phyloP scores from a whole-genome alignment of 1,140 invertebrate species.

The Conopomorpha cramerella region DNA sequence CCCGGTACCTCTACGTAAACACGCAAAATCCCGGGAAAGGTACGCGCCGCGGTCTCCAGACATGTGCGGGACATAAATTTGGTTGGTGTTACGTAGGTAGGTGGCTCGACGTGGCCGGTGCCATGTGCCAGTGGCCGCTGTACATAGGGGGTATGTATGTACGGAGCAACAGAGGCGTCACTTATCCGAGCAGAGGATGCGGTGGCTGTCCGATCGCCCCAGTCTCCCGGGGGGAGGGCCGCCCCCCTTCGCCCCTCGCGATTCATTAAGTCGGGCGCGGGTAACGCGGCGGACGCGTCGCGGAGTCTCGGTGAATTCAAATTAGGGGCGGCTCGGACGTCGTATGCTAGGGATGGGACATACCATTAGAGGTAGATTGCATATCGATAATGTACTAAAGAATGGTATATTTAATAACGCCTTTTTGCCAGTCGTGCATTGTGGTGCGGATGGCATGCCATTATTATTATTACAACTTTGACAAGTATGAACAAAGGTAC shows the following conservation, averaged over 20 bases:
- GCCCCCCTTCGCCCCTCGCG: conserved; percentile 32
- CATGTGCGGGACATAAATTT: conserved; percentile 60
- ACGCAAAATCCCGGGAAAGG: conserved; percentile 57
- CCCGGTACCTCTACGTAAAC: conserved; percentile 51
- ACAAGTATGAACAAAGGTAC: too few relatives aligned
- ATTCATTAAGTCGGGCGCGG: conserved; percentile 60
- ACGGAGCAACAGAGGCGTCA: conserved; percentile 53
- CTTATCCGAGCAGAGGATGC: conserved; percentile 58
- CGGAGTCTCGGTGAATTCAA: conserved; percentile 56
- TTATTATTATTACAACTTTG: too few relatives aligned
- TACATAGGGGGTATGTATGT: conserved; percentile 50
- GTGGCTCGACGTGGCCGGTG: conserved; percentile 18
- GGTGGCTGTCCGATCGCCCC: conserved; percentile 47
- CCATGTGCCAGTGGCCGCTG: conserved; percentile 34
- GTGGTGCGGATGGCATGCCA: too few relatives aligned
- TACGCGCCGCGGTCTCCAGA: conserved; percentile 55
- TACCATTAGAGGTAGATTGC: too few relatives aligned
- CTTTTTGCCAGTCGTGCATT: too few relatives aligned
- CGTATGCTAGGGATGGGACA: conserved; percentile 30
- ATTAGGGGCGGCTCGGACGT: conserved; percentile 57
- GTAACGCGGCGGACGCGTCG: conserved; percentile 53
- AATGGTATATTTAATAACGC: neutral
- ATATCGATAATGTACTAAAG: neutral
- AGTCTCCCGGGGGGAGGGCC: conserved; percentile 10
- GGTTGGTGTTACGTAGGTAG: conserved; percentile 53